These are phyloP conservation scores for Palythoa grandiflora DNA, from an alignment of 92 coral and sea anemone species.

Conservation along the genomic window DNA sequence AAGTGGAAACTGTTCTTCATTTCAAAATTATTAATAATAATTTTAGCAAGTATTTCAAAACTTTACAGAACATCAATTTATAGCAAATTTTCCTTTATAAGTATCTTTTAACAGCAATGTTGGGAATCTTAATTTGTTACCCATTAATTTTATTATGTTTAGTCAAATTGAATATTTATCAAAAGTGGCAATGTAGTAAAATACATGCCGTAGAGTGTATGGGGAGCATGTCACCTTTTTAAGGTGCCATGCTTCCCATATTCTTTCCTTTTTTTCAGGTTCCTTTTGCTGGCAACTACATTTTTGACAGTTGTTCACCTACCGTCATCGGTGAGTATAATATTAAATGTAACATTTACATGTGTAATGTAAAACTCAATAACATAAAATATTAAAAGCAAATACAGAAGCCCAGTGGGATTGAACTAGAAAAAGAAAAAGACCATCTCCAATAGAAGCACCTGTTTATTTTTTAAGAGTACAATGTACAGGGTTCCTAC, in stretches of 20 bases:
- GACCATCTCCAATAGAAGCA: background rate
- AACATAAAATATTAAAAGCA: background rate
- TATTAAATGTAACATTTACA: background rate
- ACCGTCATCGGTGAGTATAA: conserved; percentile 1
- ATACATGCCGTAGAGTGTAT: conserved; percentile 1
- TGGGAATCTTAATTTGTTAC: background rate
- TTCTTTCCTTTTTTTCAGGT: conserved; percentile 12
- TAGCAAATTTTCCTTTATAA: too few relatives aligned
- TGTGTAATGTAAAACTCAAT: background rate
- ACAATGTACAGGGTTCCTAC: background rate
- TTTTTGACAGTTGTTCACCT: background rate
- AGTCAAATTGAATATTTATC: background rate
- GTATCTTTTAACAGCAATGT: background rate
- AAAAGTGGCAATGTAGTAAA: background rate
- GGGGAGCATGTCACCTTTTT: conserved; percentile 17
- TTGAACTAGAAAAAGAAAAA: too few relatives aligned
- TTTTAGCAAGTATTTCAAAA: background rate
- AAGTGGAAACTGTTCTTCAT: too few relatives aligned
- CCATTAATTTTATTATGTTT: background rate
- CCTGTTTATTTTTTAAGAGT: conserved; percentile 1
- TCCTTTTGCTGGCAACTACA: conserved; percentile 17
- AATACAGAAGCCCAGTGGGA: background rate
- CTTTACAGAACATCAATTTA: background rate
- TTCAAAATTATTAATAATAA: too few relatives aligned
- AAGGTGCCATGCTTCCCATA: conserved; percentile 9